Evolutionary conservation across 2,113 vertebrate genomes (phyloP), one percentile per base, ranked within the genome.

Genomic region (Falcunculus frontatus): DNA sequence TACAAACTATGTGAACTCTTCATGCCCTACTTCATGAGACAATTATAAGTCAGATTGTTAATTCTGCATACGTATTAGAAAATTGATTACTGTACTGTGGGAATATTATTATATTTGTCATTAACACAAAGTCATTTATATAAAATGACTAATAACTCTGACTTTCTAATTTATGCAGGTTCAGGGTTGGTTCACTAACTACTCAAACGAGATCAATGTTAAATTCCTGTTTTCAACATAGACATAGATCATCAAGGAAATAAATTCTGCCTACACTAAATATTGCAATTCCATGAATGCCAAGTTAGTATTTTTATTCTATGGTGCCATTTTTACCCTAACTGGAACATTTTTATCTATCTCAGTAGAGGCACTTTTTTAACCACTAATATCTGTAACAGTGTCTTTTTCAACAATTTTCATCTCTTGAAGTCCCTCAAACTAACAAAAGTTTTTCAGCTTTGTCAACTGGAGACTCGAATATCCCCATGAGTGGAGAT

Each of bases 1-100:
- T 98, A 98, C 96, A 98, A 98, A 98, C 98, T 98, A 98, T 98
- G 98, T 98, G 97, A 98, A 97, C 97, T 98, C 97, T 98, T 98
- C 96, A 97, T 97, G 97, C 97, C 97, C 98, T 97, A 97, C 95
- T 97, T 97, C 96, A 97, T 97, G 95, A 98, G 97, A 98, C 98
- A 98, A 98, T 98, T 98, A 98, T 97, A 97, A 97, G 86, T 97
- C 92, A 96, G 95, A 96, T 81, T 97, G 97, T 98, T 98, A 98
- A 98, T 98, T 98, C 97, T 97, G 90, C 87, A 94, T 97, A 97
- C 76, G 50, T 76, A 96, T 96, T 93, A 97, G 94, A 97, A 95
- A 98, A 97, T 98, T 97, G 74, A 98, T 98, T 96, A 98, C 96
- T 97, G 93, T 96, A 93, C 93, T 94, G 95, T 93, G 86, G 96